Conservation (phyloP, 2,797 vertebrate genomes). For the Oophaga sylvatica region DNA sequence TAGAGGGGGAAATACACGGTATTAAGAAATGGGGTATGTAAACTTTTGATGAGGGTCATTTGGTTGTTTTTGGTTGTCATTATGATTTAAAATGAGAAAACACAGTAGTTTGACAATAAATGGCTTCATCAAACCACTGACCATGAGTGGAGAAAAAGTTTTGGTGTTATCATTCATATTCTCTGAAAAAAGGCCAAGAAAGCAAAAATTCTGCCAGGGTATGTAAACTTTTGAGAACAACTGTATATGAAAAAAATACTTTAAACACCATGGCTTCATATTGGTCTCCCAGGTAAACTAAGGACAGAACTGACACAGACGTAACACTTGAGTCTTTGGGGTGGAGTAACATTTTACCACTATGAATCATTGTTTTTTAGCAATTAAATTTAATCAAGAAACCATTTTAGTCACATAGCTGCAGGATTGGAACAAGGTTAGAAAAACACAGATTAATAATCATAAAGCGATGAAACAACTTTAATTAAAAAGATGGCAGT, state of each 20-base stretch:
- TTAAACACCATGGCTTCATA: background rate
- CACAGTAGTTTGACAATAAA: no score
- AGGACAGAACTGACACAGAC: background rate
- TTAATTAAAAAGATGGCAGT: background rate
- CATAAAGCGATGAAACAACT: background rate
- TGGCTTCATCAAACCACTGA: no score
- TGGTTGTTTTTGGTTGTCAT: no score
- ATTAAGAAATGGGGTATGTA: no score
- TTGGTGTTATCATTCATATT: no score
- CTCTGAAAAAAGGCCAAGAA: no score
- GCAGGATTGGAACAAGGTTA: background rate
- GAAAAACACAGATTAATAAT: background rate
- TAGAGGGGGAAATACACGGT: no score
- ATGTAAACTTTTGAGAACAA: no score
- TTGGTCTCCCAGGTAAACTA: background rate
- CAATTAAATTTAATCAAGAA: slow-evolving; percentile 6
- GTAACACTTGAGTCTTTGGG: background rate
- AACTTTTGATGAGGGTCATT: no score
- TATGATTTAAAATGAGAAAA: no score
- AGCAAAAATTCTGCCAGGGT: no score
- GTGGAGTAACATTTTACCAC: background rate
- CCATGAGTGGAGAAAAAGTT: no score
- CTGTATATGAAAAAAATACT: background rate
- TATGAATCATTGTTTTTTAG: slow-evolving; percentile 17
- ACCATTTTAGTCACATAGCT: background rate